Evolutionary conservation across 1,140 invertebrate species (phyloP).

Genomic region (Magallana gigas): DNA sequence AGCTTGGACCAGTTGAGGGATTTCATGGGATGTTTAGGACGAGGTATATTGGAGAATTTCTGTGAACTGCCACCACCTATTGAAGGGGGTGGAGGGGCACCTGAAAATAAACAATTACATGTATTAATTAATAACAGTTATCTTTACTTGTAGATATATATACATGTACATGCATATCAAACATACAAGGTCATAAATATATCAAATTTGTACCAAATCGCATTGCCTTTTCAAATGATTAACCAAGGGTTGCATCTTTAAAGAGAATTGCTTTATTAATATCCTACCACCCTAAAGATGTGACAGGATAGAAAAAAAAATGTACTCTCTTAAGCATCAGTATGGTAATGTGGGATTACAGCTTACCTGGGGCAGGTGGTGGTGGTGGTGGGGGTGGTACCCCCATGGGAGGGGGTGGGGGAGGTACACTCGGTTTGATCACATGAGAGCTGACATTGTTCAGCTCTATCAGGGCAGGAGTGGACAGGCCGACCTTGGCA

Average conservation of each 20-base stretch:
- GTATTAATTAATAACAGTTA: no score
- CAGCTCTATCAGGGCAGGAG: conserved; percentile 54
- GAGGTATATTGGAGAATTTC: conserved; percentile 84
- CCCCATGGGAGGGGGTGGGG: conserved; percentile 73
- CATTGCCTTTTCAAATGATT: no score
- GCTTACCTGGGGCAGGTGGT: conserved; percentile 68
- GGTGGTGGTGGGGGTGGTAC: conserved; percentile 78
- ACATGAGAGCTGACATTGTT: conserved; percentile 74
- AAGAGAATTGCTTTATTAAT: no score
- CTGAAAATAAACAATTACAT: conserved; percentile 28
- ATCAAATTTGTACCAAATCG: no score
- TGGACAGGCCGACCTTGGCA: conserved; percentile 86
- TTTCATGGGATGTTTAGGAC: conserved; percentile 93
- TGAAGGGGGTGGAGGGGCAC: conserved; percentile 56
- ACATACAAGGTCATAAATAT: no score
- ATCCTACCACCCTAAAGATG: no score
- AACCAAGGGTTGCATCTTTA: no score
- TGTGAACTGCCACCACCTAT: conserved; percentile 40
- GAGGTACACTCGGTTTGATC: conserved; percentile 69
- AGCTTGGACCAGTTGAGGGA: conserved; percentile 99
- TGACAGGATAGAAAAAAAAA: no score
- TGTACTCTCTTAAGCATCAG: no score
- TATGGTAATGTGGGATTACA: no score
- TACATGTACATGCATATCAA: no score
- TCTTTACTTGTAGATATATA: no score